Evolutionary conservation across 2,888 invertebrate species (phyloP).

Genomic region (Timema podura): DNA sequence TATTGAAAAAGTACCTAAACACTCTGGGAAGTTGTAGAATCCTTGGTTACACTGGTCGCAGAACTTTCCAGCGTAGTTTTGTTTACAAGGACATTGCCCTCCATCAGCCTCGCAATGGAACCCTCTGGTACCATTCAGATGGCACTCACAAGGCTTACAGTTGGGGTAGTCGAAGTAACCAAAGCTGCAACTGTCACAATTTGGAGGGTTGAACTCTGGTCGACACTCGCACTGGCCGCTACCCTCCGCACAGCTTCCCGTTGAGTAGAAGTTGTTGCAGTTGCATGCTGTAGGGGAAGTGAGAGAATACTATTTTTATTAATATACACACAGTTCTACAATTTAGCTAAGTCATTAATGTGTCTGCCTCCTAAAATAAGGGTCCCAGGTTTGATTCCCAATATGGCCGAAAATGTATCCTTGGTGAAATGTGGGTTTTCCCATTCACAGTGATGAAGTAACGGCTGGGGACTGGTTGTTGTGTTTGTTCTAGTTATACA

Average conservation of each 20-base stretch:
- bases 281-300: slow-evolving; percentile 65
- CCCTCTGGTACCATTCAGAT: slow-evolving; percentile 83
- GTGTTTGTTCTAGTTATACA: too few relatives aligned
- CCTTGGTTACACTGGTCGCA: slow-evolving; percentile 88
- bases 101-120: slow-evolving; percentile 79
- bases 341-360: too few relatives aligned
- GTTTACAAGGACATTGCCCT: slow-evolving; percentile 85
- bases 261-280: slow-evolving; percentile 79
- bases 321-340: too few relatives aligned
- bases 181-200: slow-evolving; percentile 79
- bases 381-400: too few relatives aligned
- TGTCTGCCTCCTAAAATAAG: too few relatives aligned
- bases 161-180: slow-evolving; percentile 92
- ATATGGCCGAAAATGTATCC: too few relatives aligned
- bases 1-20: slow-evolving; percentile 59
- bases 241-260: slow-evolving; percentile 91
- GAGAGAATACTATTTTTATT: too few relatives aligned
- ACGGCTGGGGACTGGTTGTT: too few relatives aligned
- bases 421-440: too few relatives aligned
- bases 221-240: slow-evolving; percentile 87
- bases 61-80: slow-evolving; percentile 78
- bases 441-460: too few relatives aligned
- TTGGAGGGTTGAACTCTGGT: slow-evolving; percentile 70
- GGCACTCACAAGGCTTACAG: slow-evolving; percentile 91
- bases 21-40: slow-evolving; percentile 79